Evolutionary conservation across 2,797 vertebrate genomes (phyloP), one percentile per base, ranked within the genome.

Genomic region (Myotis daubentonii): DNA sequence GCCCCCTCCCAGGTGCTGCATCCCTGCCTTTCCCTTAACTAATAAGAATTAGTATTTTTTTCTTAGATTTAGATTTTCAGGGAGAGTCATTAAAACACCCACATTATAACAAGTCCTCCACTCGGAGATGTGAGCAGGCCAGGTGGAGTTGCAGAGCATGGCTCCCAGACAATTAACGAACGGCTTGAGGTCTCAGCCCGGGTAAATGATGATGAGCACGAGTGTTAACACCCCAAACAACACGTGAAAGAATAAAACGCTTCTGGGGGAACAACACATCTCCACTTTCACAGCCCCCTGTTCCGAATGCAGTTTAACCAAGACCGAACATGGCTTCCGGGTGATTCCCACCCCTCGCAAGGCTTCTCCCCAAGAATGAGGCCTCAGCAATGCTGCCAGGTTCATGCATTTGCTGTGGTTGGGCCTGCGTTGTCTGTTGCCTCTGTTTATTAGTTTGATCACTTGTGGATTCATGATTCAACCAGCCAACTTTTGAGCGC

Each of bases 1-100:
- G 9, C 0, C 23, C 36, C 55, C 51, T 1, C 1, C 33, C 44
- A 2, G 38, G 9, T 1, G 0, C 81, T 10, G n/a, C 0, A 0
- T 53, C 41, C 41, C 70, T 3, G 9, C 0, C 15, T 41, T 36
- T 0, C 13, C 41, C 44, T 78, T 72, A 8, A 11, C 25, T 41
- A 5, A 28, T 16, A 38, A 30, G 33, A 25, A 22, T 33, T 12
- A 23, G 3, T 44, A 16, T 12, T 66, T 23, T 23, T 62, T 19
- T 83, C 66, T 87, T 55, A 44, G 81, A 38, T 38, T 13, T 55
- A 51, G 53, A 60, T 83, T 76, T 82, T 57, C 80, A 65, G 44
- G 28, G 68, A 81, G 49, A n/a, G 71, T 87, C 81, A 25, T 62
- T 41, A 85, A 92, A 87, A 81, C 62, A 22, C 38, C 41, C 47